Percentiles rank a stretch among this genome's conserved stretches.
Evolutionary conservation across 2,888 invertebrate species (phyloP).

Genomic region (Lapara coniferarum): DNA sequence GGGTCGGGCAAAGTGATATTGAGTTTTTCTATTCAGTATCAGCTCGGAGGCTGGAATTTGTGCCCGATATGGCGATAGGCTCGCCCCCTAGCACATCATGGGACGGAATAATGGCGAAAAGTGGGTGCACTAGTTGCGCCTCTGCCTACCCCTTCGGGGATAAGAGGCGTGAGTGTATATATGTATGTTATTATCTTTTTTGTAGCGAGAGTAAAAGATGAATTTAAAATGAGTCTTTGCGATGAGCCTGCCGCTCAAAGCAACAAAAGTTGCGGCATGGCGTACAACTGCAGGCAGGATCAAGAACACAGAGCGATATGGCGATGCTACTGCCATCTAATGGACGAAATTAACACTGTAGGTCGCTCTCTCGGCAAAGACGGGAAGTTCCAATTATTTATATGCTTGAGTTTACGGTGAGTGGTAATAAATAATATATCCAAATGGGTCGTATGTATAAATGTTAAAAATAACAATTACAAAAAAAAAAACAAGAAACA

Average conservation of each 20-base stretch:
- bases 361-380: slow-evolving; percentile 96
- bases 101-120: too few species aligned
- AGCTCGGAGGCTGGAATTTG: too few species aligned
- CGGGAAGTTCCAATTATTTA: slow-evolving; percentile 98
- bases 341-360: slow-evolving; percentile 93
- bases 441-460: too few species aligned
- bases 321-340: slow-evolving; percentile 93
- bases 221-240: slow-evolving; percentile 88
- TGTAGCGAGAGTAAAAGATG: slow-evolving; percentile 90
- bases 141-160: too few species aligned
- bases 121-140: too few species aligned
- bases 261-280: slow-evolving; percentile 66
- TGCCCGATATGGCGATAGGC: too few species aligned
- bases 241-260: slow-evolving; percentile 80
- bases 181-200: background rate
- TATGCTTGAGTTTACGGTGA: slow-evolving; percentile 96
- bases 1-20: too few species aligned
- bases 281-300: slow-evolving; percentile 75
- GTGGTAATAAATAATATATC: slow-evolving; percentile 22
- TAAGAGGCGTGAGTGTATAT: too few species aligned
- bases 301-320: slow-evolving; percentile 88
- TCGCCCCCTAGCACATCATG: too few species aligned
- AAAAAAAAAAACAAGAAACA: too few species aligned
- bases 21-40: too few species aligned
- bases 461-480: too few species aligned